Evolutionary conservation across 37 sponge, comb jelly and placozoan genomes (phyloP), one percentile per base, ranked within the genome.

Genomic region (Halisarca cf. caerulea): DNA sequence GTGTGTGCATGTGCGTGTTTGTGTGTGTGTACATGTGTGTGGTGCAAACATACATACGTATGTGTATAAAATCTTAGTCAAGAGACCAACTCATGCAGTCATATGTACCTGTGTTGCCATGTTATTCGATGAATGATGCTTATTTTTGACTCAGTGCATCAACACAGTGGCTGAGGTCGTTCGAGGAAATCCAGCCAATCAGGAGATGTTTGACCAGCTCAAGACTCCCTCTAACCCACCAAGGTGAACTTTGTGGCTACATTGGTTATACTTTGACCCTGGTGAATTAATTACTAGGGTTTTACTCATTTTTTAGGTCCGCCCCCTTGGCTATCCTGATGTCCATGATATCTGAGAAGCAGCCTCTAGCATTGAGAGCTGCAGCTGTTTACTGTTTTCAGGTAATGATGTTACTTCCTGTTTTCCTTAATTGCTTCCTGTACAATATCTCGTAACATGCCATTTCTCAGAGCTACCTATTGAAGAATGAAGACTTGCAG

Each of bases 341-440:
- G 93, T 93, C 91, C 43, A 94, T 97, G 95, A 93, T 94, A 33
- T 88, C 91, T 20, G 98, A 97, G 59, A 97, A 97, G 82, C 95
- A 94, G 51, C 89, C 91, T 0, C 74, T 93, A n/a, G 32, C 66
- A 0, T 73, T 92, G 9, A 78, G 95, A 1, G 60, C 90, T 38
- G 91, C 98, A 2, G 93, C 98, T 35, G 85, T 97, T 43, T 97
- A 97, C 81, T 97, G 98, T 83, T 89, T 97, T 66, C 91, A 95
- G 80, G 82, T 57, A 24, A 45, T 5, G 18, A 27, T 79, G 55
- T 24, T 34, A 47, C 51, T 47, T 47, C 51, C 51, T 47, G 51
- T 47, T 47, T 47, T 47, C 11, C 11, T 11, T 47, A 11, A 14
- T 47, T 47, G 6, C 51, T 47, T 11, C 51, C 51, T 47, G 51